Evolutionary conservation across 2,113 vertebrate species (phyloP), one percentile per base, ranked within the genome.

Genomic region (Ageneiosus marmoratus): DNA sequence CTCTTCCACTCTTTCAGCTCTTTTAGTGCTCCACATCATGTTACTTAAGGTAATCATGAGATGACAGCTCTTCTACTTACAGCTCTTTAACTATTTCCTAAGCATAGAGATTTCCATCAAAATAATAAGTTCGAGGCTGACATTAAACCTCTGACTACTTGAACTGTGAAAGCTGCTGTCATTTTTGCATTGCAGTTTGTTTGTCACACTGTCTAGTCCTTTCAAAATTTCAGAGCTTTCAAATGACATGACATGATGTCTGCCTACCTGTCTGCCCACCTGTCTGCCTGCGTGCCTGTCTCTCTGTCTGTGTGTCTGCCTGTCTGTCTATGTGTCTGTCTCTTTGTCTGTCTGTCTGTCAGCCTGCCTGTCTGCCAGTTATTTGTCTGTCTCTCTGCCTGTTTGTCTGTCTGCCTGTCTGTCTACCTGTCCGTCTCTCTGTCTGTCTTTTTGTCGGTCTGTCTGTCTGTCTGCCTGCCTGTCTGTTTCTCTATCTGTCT

Each of bases 281-380:
- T 73, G 70, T 74, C 67, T 70, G 34, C 46, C 72, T 74, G 46
- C 50, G 24, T 73, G 46, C 51, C 67, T 70, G 18, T 46, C 72
- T 74, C n/a, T 50, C 44, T 73, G 70, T 74, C 67, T 70, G 34
- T 72, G 46, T 74, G 46, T 50, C 44, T 73, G 46, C 51, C 67
- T 70, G 34, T 46, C 72, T 74, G 46, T 50, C 44, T 73, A 46
- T 74, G 37, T 70, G 34, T 72, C 72, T 74, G 46, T 50, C 44
- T 73, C n/a, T 74, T 37, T 70, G 34, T 46, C 46, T 74, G 46
- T 50, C 44, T 73, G 70, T 51, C 67, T 70, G 34, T 72, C 72
- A 51, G 46, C 50, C 44, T 73, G 70, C 51, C 37, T 70, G 34
- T 72, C 72, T 74, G 46, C 5, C 37, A 3, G 2, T 5, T 41